phyloP scores from a whole-genome alignment of 30 jellyfish, hydroid and myxozoan species.

The Aurelia sp. region DNA sequence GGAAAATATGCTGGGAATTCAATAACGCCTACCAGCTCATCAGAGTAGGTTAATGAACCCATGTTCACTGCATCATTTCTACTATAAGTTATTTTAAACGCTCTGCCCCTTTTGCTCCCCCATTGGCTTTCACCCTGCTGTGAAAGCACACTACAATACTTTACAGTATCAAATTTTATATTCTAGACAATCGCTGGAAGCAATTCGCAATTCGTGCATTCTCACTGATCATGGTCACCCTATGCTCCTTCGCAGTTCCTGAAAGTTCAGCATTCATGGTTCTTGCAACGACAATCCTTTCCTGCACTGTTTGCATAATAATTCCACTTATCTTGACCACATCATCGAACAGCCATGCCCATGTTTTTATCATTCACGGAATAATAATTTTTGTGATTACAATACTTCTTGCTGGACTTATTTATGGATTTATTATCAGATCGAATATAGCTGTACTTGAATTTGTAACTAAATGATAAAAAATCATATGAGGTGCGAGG shows the following conservation, averaged over 20 bases:
- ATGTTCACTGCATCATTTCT: too few species aligned
- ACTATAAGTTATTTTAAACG: too few species aligned
- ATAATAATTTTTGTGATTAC: neutral
- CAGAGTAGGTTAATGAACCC: too few species aligned
- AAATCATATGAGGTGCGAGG: too few species aligned
- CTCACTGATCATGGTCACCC: neutral
- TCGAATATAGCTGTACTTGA: neutral
- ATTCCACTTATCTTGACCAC: neutral
- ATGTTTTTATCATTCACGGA: neutral
- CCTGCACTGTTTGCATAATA: neutral
- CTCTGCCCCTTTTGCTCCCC: too few species aligned
- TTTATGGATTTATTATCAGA: neutral
- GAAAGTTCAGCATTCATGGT: neutral
- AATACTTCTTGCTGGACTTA: slow-evolving; percentile 6
- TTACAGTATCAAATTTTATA: too few species aligned
- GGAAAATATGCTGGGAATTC: too few species aligned
- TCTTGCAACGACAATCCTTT: neutral
- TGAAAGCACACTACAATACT: too few species aligned
- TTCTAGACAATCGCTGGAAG: neutral
- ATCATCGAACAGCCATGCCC: neutral
- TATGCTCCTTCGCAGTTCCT: neutral
- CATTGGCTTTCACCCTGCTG: too few species aligned
- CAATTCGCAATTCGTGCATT: neutral
- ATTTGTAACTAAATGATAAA: neutral
- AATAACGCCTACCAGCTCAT: too few species aligned